Percentiles rank a stretch among this genome's conserved stretches.
Evolutionary conservation across 2,113 vertebrate genomes (phyloP).

Genomic region (Gymnogyps californianus): DNA sequence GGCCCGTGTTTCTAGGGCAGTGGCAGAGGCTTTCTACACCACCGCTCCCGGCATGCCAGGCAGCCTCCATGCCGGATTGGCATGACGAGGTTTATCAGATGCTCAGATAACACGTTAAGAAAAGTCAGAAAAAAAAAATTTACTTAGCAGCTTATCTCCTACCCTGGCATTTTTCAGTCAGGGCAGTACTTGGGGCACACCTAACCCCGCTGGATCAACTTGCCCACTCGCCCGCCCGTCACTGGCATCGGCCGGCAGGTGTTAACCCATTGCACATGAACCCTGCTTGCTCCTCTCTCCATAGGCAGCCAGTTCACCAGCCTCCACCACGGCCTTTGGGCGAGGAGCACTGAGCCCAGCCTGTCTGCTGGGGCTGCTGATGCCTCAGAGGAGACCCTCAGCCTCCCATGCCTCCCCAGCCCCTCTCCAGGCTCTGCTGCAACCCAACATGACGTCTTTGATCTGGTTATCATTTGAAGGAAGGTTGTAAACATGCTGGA

Average conservation of each 20-base stretch:
- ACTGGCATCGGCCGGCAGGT: neutral
- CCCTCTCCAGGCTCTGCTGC: neutral
- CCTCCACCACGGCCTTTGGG: neutral
- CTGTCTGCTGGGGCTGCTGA: neutral
- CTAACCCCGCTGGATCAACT: neutral
- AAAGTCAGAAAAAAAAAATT: neutral
- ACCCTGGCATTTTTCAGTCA: neutral
- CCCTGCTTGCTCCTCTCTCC: neutral
- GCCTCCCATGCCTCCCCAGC: neutral
- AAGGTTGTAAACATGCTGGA: neutral
- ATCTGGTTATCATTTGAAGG: neutral
- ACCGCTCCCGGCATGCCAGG: rapidly evolving
- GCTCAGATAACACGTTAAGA: neutral
- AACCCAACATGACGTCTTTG: neutral
- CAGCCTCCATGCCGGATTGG: neutral
- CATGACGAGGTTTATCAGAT: neutral
- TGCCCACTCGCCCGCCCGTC: rapidly evolving
- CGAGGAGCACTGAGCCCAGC: rapidly evolving
- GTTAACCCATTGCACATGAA: neutral
- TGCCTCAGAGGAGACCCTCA: neutral
- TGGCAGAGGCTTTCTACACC: neutral
- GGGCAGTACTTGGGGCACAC: neutral
- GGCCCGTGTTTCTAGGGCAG: neutral
- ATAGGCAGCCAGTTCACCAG: rapidly evolving
- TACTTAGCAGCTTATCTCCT: neutral